Evolutionary conservation across 2,888 invertebrate genomes (phyloP), one percentile per base, ranked within the genome.

Genomic region (Xestia sexstrigata): DNA sequence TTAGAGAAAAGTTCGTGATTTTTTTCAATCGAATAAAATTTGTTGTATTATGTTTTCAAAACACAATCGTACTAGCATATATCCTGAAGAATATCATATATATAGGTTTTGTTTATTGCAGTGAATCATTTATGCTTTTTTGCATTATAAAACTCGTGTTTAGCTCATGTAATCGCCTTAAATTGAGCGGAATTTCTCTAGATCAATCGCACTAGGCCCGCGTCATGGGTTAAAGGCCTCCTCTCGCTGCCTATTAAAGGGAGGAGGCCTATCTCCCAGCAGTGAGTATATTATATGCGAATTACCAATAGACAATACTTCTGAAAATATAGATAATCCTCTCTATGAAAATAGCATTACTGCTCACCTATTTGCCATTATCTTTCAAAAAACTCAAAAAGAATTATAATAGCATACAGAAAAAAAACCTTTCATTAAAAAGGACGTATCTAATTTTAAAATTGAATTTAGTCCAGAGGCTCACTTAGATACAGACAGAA

Each of bases 391-490:
- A 68, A 20, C 15, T 45, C 1, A 58, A 60, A 70, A 71, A 77
- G 4, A 52, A 62, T 30, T 15, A n/a, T n/a, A n/a, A n/a, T 47
- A 80, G 70, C 45, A 26, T 49, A 17, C 9, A 2, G 23, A 45
- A 83, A 82, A 78, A 60, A 20, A 45, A 35, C 62, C 30, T 35
- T n/a, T 4, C 42, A 74, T 75, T 63, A 62, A 79, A 85, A 85
- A 42, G 49, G 1, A 67, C 47, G 60, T 62, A 6, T 60, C 35
- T 75, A 58, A 70, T 76, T 78, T 63, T 47, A 42, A 49, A 75
- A 82, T 67, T 78, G 35, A 66, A 73, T 78, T 72, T 68, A 68
- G 68, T 82, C 76, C 74, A 63, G 58, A 20, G 15, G 49, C 20
- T 35, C 52, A 49, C 47, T 74, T 69, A n/a, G n/a, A n/a, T n/a